Evolutionary conservation across 2,113 vertebrate species (phyloP).

Genomic region (Edolisoma coerulescens): DNA sequence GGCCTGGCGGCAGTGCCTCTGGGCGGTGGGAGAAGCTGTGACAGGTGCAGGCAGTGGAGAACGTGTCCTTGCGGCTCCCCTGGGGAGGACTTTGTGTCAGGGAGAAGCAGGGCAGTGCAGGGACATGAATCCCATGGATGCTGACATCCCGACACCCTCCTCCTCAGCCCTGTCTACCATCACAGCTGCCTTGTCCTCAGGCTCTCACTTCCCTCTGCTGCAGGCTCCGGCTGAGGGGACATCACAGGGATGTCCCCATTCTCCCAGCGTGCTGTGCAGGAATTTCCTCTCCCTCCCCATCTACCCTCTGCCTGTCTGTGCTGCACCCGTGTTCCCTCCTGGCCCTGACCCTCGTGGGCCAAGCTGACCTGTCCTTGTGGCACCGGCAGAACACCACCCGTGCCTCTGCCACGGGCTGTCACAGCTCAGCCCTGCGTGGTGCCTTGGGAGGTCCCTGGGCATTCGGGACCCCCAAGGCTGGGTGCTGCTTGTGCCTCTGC

Average conservation of each 20-base stretch:
- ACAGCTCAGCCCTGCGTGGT: accelerated
- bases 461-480: not conserved
- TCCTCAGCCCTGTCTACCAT: not conserved
- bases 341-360: too few species aligned
- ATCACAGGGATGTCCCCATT: not conserved
- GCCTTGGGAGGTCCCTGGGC: not conserved
- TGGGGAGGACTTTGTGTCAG: not conserved
- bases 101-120: not conserved
- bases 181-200: not conserved
- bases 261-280: not conserved
- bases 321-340: not conserved
- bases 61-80: not conserved
- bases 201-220: accelerated
- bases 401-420: not conserved
- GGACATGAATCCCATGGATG: not conserved
- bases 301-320: not conserved
- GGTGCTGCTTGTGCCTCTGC: not conserved
- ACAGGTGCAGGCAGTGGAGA: not conserved
- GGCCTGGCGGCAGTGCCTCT: not conserved
- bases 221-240: not conserved
- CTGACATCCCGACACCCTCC: not conserved
- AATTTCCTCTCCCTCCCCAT: not conserved
- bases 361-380: not conserved
- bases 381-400: not conserved
- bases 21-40: not conserved